Evolutionary conservation across 2,113 vertebrate genomes (phyloP).

Genomic region (Gobius niger): DNA sequence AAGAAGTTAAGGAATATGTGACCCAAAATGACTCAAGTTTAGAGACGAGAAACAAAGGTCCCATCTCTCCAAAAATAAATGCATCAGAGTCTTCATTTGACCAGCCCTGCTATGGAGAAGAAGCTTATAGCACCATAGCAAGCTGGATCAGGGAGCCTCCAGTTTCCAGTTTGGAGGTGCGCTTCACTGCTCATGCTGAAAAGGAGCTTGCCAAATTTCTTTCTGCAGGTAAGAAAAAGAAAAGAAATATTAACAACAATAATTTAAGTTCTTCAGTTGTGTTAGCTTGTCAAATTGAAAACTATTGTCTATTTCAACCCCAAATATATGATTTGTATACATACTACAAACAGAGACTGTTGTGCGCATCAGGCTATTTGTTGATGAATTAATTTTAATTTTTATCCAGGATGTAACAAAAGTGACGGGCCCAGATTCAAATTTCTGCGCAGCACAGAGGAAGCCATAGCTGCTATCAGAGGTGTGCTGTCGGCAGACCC

Average conservation of each 20-base stretch:
- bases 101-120: slow-evolving; percentile 48
- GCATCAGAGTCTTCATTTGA: not conserved
- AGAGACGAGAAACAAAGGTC: slow-evolving; percentile 3
- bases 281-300: no score
- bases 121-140: slow-evolving; percentile 70
- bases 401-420: slow-evolving; percentile 46
- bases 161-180: slow-evolving; percentile 75
- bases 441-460: slow-evolving; percentile 79
- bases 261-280: no score
- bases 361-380: no score
- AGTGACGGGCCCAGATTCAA: slow-evolving; percentile 66
- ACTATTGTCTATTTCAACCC: no score
- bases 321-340: no score
- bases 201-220: slow-evolving; percentile 77
- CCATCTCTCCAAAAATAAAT: slow-evolving; percentile 9
- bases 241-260: not conserved
- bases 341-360: no score
- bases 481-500: slow-evolving; percentile 84
- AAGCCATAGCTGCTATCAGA: slow-evolving; percentile 77
- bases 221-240: slow-evolving; percentile 60
- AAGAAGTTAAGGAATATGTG: slow-evolving; percentile 61
- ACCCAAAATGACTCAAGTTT: slow-evolving; percentile 24
- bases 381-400: not conserved
- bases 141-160: slow-evolving; percentile 82
- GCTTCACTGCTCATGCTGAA: slow-evolving; percentile 82